phyloP scores from a whole-genome alignment of 2,113 vertebrate genomes.

The Microcebus murinus region DNA sequence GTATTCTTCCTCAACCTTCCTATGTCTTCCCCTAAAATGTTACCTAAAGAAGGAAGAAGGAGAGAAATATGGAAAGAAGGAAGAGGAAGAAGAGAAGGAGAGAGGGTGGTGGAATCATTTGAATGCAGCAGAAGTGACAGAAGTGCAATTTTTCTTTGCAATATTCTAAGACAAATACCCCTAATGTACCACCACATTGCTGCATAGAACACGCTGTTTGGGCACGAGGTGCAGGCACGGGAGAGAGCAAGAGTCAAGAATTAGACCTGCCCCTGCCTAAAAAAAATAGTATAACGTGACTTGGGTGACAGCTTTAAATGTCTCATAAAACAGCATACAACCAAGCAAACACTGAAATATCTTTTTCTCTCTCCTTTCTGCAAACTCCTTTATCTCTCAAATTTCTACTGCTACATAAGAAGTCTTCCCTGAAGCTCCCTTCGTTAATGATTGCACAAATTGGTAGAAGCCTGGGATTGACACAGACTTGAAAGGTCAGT shows the following conservation, averaged over 20 bases:
- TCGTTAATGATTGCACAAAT: not conserved
- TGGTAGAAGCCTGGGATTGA: not conserved
- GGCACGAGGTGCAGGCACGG: not conserved
- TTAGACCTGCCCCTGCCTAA: not conserved
- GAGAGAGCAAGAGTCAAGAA: not conserved
- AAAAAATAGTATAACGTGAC: not conserved
- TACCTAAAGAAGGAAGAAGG: not conserved
- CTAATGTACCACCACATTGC: not conserved
- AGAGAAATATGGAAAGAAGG: not conserved
- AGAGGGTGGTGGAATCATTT: not conserved
- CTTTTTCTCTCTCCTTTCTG: not conserved
- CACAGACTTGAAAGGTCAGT: not conserved
- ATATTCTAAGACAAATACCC: not conserved
- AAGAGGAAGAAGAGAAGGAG: not conserved
- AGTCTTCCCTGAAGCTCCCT: not conserved
- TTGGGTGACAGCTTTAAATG: not conserved
- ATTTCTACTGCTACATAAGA: not conserved
- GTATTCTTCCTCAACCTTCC: not conserved
- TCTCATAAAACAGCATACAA: constrained; percentile 12
- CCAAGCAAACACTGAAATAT: not conserved
- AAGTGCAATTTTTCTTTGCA: not conserved
- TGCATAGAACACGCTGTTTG: not conserved
- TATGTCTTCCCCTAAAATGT: not conserved
- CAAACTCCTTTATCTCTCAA: not conserved
- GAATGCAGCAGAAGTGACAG: not conserved